Base-by-base conservation (phyloP, 1,140 invertebrate species). In the Pseudoatta argentina region DNA sequence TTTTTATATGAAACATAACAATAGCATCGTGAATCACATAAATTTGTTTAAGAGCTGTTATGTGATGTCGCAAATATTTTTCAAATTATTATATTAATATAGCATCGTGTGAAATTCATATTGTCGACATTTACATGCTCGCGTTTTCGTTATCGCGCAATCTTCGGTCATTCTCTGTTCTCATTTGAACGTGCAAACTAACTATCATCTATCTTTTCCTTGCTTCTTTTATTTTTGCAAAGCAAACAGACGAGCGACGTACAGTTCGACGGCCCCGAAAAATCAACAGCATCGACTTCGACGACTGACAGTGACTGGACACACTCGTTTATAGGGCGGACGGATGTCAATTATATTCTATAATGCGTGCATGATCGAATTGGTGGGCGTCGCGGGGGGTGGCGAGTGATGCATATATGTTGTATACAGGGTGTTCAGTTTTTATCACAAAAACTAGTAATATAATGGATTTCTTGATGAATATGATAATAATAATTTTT, bases 311-410 rank as follows among this genome's bases (percentile, higher is more conserved):
- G 87, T 69, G 86, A 86, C 64, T 83, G 72, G 82, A 34, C 83
- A 64, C 76, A 87, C 85, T 88, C 89, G 87, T 88, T 88, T 88
- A 83, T 73, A 89, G 87, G 78, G 34, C 85, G 90, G 90, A 91
- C 88, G 91, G 91, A 89, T 90, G 91, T 92, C 92, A 92, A 92
- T 92, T 91, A 91, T 88, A 87, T 85, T 61, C 67, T 73, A 48
- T 77, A 72, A 71, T 90, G 88, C 89, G 88, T 86, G 89, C 79
- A 66, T 61, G 76, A 78, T 86, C 76, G 69, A 69, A 72, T 75
- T 72, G 76, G 24, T 21, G 76, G 39, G 27, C 48, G 44, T 53
- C 59, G 69, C 69, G 64, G 59, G 72, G 21, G 61, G 81, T 67
- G 57, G 59, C 63, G 51, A 89, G 75, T 59, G 71, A 77, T 75